Conservation (phyloP, 2,797 vertebrate species). For the Thamnophis elegans region DNA sequence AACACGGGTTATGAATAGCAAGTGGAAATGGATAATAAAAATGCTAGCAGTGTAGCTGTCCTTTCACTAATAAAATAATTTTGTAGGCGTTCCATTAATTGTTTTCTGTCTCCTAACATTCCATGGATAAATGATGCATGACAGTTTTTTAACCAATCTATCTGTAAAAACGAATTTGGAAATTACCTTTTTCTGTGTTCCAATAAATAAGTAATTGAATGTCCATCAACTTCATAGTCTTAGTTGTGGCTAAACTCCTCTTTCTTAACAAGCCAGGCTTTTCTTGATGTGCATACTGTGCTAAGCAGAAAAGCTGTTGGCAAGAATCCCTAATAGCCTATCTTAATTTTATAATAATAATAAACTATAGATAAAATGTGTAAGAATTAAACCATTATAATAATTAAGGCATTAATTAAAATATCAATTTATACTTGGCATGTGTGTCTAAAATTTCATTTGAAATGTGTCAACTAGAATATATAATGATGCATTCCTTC, state of each 20-base stretch:
- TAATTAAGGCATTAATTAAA: not conserved
- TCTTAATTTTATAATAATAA: not conserved
- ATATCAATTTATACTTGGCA: not conserved
- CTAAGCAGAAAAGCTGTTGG: not conserved
- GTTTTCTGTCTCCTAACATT: not conserved
- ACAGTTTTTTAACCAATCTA: not conserved
- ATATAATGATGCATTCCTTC: not conserved
- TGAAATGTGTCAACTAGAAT: not conserved
- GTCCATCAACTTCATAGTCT: not conserved
- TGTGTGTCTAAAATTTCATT: not conserved
- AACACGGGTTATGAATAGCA: not conserved
- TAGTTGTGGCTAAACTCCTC: not conserved
- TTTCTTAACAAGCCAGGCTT: not conserved
- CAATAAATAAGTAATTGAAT: not conserved
- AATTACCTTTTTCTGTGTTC: not conserved
- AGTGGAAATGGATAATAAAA: not conserved
- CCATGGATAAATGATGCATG: not conserved
- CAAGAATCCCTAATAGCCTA: not conserved
- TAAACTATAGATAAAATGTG: not conserved
- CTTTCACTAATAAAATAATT: not conserved
- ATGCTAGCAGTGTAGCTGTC: not conserved
- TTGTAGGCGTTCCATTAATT: not conserved
- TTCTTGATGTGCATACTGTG: not conserved
- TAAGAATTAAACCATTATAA: not conserved
- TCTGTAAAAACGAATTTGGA: not conserved